phyloP scores from a whole-genome alignment of 2,113 vertebrate genomes.

The Xenopus borealis region DNA sequence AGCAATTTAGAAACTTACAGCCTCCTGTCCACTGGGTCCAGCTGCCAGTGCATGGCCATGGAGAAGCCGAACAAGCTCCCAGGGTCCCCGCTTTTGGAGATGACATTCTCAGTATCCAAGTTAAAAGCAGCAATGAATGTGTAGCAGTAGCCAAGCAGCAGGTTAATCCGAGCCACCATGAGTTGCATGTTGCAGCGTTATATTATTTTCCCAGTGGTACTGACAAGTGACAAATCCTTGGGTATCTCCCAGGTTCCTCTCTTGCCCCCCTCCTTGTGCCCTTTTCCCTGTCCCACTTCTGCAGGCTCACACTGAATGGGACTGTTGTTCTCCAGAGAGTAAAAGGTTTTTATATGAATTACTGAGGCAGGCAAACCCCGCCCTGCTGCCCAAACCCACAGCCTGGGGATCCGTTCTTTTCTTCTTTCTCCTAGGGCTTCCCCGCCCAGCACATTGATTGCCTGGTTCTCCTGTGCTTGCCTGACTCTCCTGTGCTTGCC shows the following conservation, averaged over 20 bases:
- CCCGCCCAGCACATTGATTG: slow-evolving; percentile 4
- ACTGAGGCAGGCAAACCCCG: slow-evolving; percentile 52
- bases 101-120: slow-evolving; percentile 77
- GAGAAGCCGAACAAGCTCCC: slow-evolving; percentile 91
- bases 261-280: slow-evolving; percentile 34
- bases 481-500: background rate
- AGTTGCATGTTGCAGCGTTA: background rate
- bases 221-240: background rate
- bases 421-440: slow-evolving; percentile 10
- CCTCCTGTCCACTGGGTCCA: slow-evolving; percentile 74
- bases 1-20: slow-evolving; percentile 73
- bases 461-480: background rate
- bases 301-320: slow-evolving; percentile 48
- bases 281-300: slow-evolving; percentile 43
- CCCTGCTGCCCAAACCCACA: slow-evolving; percentile 38
- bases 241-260: slow-evolving; percentile 5
- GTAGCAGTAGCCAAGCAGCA: slow-evolving; percentile 54
- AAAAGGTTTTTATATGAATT: slow-evolving; percentile 55
- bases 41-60: slow-evolving; percentile 85
- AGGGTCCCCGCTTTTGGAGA: slow-evolving; percentile 76
- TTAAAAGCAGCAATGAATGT: slow-evolving; percentile 74
- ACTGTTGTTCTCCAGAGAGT: slow-evolving; percentile 63
- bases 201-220: background rate
- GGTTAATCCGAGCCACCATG: slow-evolving; percentile 53
- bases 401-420: slow-evolving; percentile 14